Conservation (phyloP, 2,888 invertebrate species). For the Nezara viridula region DNA sequence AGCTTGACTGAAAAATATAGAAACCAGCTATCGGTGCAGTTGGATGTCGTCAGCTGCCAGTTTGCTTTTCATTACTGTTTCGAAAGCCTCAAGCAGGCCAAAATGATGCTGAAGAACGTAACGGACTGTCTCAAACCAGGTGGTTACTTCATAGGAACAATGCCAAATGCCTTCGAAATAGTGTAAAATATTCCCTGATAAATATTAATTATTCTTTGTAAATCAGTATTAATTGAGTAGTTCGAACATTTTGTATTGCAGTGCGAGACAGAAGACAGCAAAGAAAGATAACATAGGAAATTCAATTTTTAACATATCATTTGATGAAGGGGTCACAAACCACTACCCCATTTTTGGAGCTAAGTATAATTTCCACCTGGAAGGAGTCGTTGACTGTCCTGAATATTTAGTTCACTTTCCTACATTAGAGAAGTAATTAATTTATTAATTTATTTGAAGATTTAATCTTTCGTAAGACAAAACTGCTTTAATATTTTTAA, state of each 20-base stretch:
- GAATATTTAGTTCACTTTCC: slow-evolving; percentile 98
- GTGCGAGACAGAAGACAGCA: slow-evolving; percentile 75
- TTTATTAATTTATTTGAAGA: not conserved
- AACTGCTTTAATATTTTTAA: too few relatives aligned
- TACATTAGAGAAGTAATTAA: slow-evolving; percentile 74
- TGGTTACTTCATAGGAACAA: slow-evolving; percentile 96
- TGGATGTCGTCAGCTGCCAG: slow-evolving; percentile 96
- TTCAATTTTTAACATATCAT: slow-evolving; percentile 81
- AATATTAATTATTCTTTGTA: slow-evolving; percentile 9
- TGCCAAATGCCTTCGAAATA: slow-evolving; percentile 94
- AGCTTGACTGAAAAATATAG: slow-evolving; percentile 82
- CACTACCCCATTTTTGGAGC: slow-evolving; percentile 91
- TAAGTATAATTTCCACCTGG: slow-evolving; percentile 93
- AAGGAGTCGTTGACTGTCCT: slow-evolving; percentile 98
- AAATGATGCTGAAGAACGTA: slow-evolving; percentile 93
- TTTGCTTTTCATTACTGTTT: slow-evolving; percentile 99
- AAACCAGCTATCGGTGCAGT: slow-evolving; percentile 77
- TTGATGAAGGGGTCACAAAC: slow-evolving; percentile 68
- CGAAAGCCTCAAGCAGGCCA: slow-evolving; percentile 88
- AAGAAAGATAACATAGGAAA: slow-evolving; percentile 80
- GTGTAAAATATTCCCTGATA: slow-evolving; percentile 73
- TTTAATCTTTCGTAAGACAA: too few relatives aligned
- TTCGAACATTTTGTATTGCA: slow-evolving; percentile 63
- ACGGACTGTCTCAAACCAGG: slow-evolving; percentile 90
- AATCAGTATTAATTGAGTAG: not conserved